Base-by-base conservation (phyloP, 1,140 invertebrate genomes). In the Diabrotica virgifera region DNA sequence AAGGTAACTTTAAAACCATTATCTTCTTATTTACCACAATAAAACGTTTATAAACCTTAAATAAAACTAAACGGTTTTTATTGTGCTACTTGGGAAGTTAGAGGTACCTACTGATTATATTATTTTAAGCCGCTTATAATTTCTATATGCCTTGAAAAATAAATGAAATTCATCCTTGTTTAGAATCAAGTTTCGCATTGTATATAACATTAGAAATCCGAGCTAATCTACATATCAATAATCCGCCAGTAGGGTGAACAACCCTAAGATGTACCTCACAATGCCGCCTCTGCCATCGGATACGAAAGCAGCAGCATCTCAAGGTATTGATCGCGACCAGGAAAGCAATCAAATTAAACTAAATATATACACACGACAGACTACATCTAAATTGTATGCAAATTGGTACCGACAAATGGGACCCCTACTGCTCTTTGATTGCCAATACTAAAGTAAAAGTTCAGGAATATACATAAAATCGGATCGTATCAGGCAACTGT, bases 271-370 rank as follows among this genome's bases (percentile, higher is more conserved):
- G n/a, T 10, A 46, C 40, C 8, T 46, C n/a, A 10, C 8, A n/a
- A 46, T 10, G 8, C 40, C 40, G n/a, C 40, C 40, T n/a, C 40
- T 46, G 40, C 8, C 8, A 10, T 46, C 40, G n/a, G n/a, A 46
- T 46, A 46, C 40, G 40, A 5, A n/a, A 46, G 40, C 40, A 46
- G 40, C 40, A 46, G 40, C 40, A 46, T 46, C 40, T 46, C 8
- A 46, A 46, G n/a, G 40, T 46, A 46, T 46, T 46, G 40, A 46
- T 46, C 40, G 40, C 40, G n/a, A 46, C 40, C n/a, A 46, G 40
- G 40, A 46, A 46, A 46, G 40, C 40, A 46, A 46, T 46, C 40
- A 46, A 46, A 46, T 46, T 46, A 46, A 46, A 46, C 40, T 46
- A 46, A 46, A 46, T 46, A 46, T 46, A 46, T 46, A 46, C 40